Conservation (phyloP, 2,888 invertebrate genomes). For the Enoplolaimus lenunculus region DNA sequence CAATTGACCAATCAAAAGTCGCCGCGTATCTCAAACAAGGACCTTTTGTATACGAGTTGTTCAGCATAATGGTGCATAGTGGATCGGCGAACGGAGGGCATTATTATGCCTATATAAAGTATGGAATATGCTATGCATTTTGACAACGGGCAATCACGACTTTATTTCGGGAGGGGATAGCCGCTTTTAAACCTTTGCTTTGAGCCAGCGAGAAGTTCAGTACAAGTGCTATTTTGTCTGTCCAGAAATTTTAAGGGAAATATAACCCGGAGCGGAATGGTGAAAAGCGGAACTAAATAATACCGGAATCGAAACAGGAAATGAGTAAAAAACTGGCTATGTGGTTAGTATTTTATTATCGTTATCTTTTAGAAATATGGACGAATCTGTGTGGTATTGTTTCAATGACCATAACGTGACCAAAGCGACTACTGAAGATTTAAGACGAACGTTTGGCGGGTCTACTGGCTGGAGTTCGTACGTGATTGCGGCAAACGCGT, state of each 20-base stretch:
- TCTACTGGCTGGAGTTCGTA: conserved; percentile 54
- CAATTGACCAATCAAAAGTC: not conserved
- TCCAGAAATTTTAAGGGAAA: no score
- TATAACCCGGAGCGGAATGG: no score
- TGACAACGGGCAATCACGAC: no score
- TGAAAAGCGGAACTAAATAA: no score
- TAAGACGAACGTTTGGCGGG: conserved; percentile 66
- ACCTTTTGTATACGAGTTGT: conserved; percentile 66
- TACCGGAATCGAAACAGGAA: not conserved
- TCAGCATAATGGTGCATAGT: conserved; percentile 79
- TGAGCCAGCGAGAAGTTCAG: no score
- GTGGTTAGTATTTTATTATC: not conserved
- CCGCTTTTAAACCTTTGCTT: no score
- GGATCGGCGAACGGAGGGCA: conserved; percentile 78
- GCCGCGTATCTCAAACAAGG: conserved; percentile 43
- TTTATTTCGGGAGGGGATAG: no score
- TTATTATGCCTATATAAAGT: conserved; percentile 76
- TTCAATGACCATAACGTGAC: conserved; percentile 73
- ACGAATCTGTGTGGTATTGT: conserved; percentile 60
- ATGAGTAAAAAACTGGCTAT: not conserved
- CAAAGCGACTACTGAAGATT: conserved; percentile 52
- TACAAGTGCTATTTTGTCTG: no score
- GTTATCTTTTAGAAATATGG: conserved; percentile 42
- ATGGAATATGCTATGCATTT: no score
- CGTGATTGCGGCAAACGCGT: conserved; percentile 69